Evolutionary conservation across 2,888 invertebrate species (phyloP).

Genomic region (Drosophila tanythrix): DNA sequence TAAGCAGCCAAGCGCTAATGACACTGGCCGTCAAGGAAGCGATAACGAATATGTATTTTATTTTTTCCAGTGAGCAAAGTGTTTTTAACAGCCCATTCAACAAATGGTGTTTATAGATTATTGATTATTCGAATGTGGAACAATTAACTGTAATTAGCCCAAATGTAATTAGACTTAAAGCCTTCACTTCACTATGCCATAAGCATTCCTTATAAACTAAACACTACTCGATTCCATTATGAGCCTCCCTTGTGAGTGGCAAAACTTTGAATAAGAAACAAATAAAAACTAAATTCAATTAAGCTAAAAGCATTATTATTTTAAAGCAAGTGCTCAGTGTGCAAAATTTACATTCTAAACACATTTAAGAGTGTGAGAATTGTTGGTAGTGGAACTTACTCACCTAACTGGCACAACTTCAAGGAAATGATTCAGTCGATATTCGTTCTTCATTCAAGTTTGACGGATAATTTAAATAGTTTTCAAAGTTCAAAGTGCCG

Average conservation of each 20-base stretch:
- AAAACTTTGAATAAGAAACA: not conserved
- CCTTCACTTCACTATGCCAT: not conserved
- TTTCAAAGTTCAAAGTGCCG: not conserved
- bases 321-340: not conserved
- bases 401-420: not conserved
- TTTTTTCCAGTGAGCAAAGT: not conserved
- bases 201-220: not conserved
- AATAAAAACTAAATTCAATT: not conserved
- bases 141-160: not conserved
- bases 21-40: conserved; percentile 1
- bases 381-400: not conserved
- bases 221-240: no score
- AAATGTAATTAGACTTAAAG: no score
- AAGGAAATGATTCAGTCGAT: not conserved
- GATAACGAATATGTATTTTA: not conserved
- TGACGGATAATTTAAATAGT: not conserved
- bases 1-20: conserved; percentile 17
- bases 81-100: not conserved
- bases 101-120: not conserved
- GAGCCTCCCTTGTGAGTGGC: no score
- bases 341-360: not conserved
- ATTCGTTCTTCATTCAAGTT: not conserved
- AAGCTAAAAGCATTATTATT: no score
- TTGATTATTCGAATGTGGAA: not conserved
- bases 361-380: no score